Evolutionary conservation across 2,888 invertebrate genomes (phyloP).

Genomic region (Cartodere bifasciata): DNA sequence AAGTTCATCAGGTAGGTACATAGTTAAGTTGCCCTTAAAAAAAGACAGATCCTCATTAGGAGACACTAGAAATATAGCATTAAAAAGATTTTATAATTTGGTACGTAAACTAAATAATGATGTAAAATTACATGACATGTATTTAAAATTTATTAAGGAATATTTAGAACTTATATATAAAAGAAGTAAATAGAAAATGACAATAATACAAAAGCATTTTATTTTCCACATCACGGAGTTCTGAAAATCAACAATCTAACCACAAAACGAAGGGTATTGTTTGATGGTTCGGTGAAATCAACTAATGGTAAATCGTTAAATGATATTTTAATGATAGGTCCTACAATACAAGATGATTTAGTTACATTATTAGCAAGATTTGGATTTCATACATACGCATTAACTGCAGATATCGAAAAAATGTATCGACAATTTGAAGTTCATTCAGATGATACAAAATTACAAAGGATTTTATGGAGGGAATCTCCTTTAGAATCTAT

Average conservation of each 20-base stretch:
- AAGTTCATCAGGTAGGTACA: no score
- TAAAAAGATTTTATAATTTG: slow-evolving; percentile 1
- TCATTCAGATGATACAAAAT: slow-evolving; percentile 9
- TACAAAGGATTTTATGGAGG: slow-evolving; percentile 17
- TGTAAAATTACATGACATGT: no score
- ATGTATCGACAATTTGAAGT: slow-evolving; percentile 11
- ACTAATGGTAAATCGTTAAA: slow-evolving; percentile 12
- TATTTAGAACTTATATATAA: slow-evolving; percentile 2
- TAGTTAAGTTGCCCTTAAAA: slow-evolving; percentile 5
- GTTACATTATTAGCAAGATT: slow-evolving; percentile 12
- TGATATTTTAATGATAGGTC: slow-evolving; percentile 11
- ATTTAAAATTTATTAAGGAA: no score
- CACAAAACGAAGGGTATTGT: slow-evolving; percentile 12
- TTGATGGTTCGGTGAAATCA: slow-evolving; percentile 12
- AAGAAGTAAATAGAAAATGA: background rate
- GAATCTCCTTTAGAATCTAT: slow-evolving; percentile 8
- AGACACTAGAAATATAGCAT: slow-evolving; percentile 1
- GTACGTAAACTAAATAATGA: no score
- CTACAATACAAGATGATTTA: slow-evolving; percentile 11
- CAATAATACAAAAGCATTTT: slow-evolving; percentile 1
- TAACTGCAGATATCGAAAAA: slow-evolving; percentile 10
- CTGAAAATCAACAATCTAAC: slow-evolving; percentile 8
- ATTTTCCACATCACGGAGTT: slow-evolving; percentile 8
- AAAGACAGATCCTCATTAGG: slow-evolving; percentile 3
- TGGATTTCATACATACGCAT: slow-evolving; percentile 3